Base-by-base conservation (phyloP, 2,797 vertebrate genomes). In the Garrulus glandarius region DNA sequence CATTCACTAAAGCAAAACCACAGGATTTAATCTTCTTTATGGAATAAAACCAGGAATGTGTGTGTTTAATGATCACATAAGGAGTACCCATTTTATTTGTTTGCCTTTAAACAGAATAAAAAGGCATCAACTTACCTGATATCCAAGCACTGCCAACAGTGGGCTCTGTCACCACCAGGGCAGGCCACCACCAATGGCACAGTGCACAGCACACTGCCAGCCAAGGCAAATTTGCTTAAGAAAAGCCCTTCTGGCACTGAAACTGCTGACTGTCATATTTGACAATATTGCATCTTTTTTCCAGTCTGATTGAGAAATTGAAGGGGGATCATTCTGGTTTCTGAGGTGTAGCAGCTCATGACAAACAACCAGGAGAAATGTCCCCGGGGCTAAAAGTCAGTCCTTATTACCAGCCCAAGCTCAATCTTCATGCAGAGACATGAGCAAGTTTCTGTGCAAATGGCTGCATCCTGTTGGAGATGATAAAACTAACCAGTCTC, bases 241-340 rank as follows among this genome's bases (percentile, higher is more conserved):
- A 90, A 72, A 29, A 71, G 43, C 47, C 46, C n/a, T 81, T 30
- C 84, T 95, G 92, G 61, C 88, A 82, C 44, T 0, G 0, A 87
- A 82, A 78, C 75, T 69, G 72, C 41, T 87, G 93, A 84, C 69
- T 78, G 1, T 6, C n/a, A 30, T 49, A 81, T 65, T 78, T 86
- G 50, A 69, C 57, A 82, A 82, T 69, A 60, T 9, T 30, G 32
- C 44, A 61, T 32, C 26, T 76, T 89, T 71, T 90, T 88, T 70
- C 26, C 52, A 72, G 39, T 57, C 29, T 64, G 37, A 79, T 49
- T 87, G 68, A 92, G 77, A 93, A 90, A 93, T 24, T 30, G 67
- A 84, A 79, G 22, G 29, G 39, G 43, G 29, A 81, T 87, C 55
- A 50, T 85, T 76, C 79, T 65, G 23, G 60, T 74, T 94, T 72